Conservation (phyloP, 2,113 vertebrate species). For the Riparia riparia region DNA sequence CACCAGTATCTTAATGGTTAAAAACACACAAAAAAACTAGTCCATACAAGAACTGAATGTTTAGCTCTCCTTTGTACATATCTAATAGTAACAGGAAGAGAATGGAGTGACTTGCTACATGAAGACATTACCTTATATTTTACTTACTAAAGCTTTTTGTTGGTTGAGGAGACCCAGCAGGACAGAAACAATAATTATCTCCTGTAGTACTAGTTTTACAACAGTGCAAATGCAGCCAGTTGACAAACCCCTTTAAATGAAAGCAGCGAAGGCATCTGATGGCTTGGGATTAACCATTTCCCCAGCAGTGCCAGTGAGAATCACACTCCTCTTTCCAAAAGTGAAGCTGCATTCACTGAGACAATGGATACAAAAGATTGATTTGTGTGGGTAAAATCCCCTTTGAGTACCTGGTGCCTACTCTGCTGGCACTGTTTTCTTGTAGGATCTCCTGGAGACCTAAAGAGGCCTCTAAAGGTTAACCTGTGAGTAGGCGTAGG, state of each 20-base stretch:
- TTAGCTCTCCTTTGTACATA: background rate
- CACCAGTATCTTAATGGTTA: background rate
- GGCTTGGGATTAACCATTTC: background rate
- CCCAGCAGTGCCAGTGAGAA: background rate
- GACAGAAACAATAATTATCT: background rate
- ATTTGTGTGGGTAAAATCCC: background rate
- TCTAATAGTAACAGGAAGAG: background rate
- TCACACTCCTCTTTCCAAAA: background rate
- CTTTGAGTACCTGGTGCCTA: background rate
- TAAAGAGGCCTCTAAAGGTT: background rate
- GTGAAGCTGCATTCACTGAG: background rate
- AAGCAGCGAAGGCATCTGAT: background rate
- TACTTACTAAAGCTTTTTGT: background rate
- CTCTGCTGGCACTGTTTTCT: background rate
- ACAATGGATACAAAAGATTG: background rate
- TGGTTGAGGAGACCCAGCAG: background rate
- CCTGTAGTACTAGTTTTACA: background rate
- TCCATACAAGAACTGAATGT: fast-evolving
- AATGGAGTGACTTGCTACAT: background rate
- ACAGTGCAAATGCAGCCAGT: background rate
- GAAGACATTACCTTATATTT: background rate
- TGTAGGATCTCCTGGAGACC: background rate
- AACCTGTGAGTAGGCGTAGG: background rate
- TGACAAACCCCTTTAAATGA: background rate
- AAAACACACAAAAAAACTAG: background rate